Base-by-base conservation (phyloP, 1,140 invertebrate genomes). In the Thaumetopoea pityocampa region DNA sequence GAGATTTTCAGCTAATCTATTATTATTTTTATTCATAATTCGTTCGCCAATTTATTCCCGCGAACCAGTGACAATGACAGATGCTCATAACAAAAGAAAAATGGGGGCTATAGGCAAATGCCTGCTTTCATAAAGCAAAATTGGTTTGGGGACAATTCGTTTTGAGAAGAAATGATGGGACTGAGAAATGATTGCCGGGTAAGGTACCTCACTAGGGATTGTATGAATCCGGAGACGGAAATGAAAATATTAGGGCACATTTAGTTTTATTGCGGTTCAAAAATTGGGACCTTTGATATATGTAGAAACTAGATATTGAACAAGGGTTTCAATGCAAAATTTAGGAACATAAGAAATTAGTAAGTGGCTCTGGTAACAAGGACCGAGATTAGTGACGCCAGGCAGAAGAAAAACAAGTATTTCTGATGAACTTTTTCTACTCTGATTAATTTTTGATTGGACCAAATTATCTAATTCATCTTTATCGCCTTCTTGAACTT, bases 31-130 rank as follows among this genome's bases (percentile, higher is more conserved):
- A 41, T 43, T 43, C 15, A 49, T 44, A 26, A 47, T 55, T 55
- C 46, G 44, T 30, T 51, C 33, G 46, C 41, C 44, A 48, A 52
- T 58, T 46, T 48, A 66, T 55, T 63, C 48, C 57, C 50, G 62
- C 41, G 46, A 63, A 59, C 44, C 37, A 46, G 22, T 58, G 54
- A 70, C 57, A 55, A 67, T 63, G 65, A 68, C 56, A 65, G 65
- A 72, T 67, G 65, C 47, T 43, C 40, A 48, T 54, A 56, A 76
- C 66, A 76, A 74, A 73, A 69, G 67, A 63, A 59, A 66, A 71
- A 63, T 58, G 60, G 54, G 49, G 51, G 63, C 55, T 71, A 73
- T 80, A 77, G 71, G 70, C 61, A 68, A 80, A 80, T 77, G 63
- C 59, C 49, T 64, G 49, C 59, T 67, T 71, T 74, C 61, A 76